Percentiles rank a stretch among this genome's conserved stretches.
Evolutionary conservation across 1,140 invertebrate species (phyloP).

Genomic region (Rhyacophila brunnea): DNA sequence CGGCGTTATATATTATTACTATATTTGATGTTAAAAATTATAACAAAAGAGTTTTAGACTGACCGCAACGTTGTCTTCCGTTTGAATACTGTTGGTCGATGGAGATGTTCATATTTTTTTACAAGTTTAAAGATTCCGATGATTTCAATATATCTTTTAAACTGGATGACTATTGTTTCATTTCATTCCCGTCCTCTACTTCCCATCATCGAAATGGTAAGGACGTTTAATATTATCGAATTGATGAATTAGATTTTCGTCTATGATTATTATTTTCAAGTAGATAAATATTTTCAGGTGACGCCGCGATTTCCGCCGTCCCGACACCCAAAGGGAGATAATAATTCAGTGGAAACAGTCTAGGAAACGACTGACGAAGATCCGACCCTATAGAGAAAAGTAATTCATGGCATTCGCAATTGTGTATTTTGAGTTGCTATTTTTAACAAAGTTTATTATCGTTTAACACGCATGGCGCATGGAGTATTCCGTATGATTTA

Average conservation of each 20-base stretch:
- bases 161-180: neutral
- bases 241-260: neutral
- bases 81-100: constrained; percentile 11
- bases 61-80: constrained; percentile 24
- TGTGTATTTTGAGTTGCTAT: neutral
- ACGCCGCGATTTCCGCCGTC: neutral
- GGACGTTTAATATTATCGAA: neutral
- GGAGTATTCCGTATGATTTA: neutral
- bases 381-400: no score
- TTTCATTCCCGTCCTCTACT: neutral
- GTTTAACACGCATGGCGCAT: neutral
- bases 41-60: constrained; percentile 8
- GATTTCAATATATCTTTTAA: constrained; percentile 11
- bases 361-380: neutral
- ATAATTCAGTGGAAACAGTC: no score
- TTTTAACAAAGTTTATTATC: constrained; percentile 10
- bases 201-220: neutral
- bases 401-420: no score
- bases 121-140: neutral
- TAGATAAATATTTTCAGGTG: constrained; percentile 13
- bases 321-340: no score
- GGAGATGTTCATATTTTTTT: constrained; percentile 12
- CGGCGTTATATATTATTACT: no score
- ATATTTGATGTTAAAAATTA: no score
- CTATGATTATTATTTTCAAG: constrained; percentile 11